These are phyloP conservation scores for Epirrhoe tristata DNA, from an alignment of 2,888 invertebrate species.

Conservation along the genomic window DNA sequence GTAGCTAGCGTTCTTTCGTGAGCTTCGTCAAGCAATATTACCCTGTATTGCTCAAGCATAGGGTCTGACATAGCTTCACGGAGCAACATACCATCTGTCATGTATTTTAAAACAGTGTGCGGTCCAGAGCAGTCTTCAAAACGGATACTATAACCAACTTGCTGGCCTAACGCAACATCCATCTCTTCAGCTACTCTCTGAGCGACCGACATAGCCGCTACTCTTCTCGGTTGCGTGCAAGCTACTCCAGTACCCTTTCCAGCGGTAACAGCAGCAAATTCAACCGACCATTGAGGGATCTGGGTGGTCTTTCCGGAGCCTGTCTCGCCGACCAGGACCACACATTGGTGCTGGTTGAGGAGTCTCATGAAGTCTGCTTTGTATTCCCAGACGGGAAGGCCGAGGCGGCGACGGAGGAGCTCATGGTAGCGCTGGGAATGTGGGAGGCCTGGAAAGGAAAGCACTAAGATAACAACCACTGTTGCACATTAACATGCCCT, in stretches of 20 bases:
- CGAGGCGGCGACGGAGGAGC: slow-evolving; percentile 94
- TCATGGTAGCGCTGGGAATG: slow-evolving; percentile 96
- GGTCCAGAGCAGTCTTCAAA: slow-evolving; percentile 99
- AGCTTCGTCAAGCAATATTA: slow-evolving; percentile 98
- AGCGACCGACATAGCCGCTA: slow-evolving; percentile 99
- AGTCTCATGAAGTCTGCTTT: slow-evolving; percentile 97
- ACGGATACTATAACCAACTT: slow-evolving; percentile 91
- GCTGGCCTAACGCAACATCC: slow-evolving; percentile 95
- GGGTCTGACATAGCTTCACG: slow-evolving; percentile 99
- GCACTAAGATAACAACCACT: background rate
- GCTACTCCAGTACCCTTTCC: slow-evolving; percentile 88
- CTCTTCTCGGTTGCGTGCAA: slow-evolving; percentile 98
- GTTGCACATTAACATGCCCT: no score
- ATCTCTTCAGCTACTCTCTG: slow-evolving; percentile 99
- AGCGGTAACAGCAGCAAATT: slow-evolving; percentile 70
- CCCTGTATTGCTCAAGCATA: slow-evolving; percentile 97
- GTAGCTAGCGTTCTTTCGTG: slow-evolving; percentile 99
- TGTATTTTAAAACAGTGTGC: slow-evolving; percentile 97
- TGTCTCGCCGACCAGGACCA: slow-evolving; percentile 99
- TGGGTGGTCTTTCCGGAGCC: slow-evolving; percentile 99
- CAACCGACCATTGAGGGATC: slow-evolving; percentile 92
- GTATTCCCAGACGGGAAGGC: slow-evolving; percentile 99
- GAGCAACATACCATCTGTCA: slow-evolving; percentile 99
- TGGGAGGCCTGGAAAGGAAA: slow-evolving; percentile 85
- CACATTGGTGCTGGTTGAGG: slow-evolving; percentile 96